These are phyloP conservation scores for Vidua macroura DNA, from an alignment of 2,113 vertebrate species.

Conservation along the genomic window DNA sequence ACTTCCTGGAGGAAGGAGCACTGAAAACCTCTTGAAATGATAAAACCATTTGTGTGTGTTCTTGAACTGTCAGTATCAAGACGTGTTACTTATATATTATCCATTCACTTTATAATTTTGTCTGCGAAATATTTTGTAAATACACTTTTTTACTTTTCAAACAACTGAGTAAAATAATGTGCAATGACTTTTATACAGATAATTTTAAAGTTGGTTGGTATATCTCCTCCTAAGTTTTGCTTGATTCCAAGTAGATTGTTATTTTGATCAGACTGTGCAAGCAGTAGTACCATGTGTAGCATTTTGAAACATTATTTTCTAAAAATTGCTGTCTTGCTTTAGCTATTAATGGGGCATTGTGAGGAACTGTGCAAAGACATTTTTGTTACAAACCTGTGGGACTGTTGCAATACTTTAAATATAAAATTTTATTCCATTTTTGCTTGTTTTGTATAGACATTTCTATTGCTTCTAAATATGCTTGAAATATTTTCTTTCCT, in stretches of 20 bases:
- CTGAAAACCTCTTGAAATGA: conserved; percentile 71
- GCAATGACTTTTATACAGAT: conserved; percentile 86
- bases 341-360: conserved; percentile 81
- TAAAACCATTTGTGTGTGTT: conserved; percentile 73
- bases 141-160: conserved; percentile 89
- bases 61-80: conserved; percentile 75
- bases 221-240: conserved; percentile 79
- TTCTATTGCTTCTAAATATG: conserved; percentile 89
- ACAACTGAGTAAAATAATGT: conserved; percentile 85
- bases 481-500: conserved; percentile 82
- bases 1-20: conserved; percentile 76
- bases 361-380: conserved; percentile 83
- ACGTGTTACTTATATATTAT: conserved; percentile 72
- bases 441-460: conserved; percentile 88
- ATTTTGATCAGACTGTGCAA: conserved; percentile 82
- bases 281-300: conserved; percentile 81
- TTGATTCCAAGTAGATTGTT: conserved; percentile 80
- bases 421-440: conserved; percentile 88
- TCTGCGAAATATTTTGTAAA: conserved; percentile 85
- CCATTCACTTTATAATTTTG: conserved; percentile 83
- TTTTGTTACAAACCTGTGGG: conserved; percentile 89
- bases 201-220: conserved; percentile 80
- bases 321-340: conserved; percentile 81
- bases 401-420: conserved; percentile 98
- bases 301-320: conserved; percentile 82